These are phyloP conservation scores for Scaptomyza pallida DNA, from an alignment of 1,140 invertebrate species.

Conservation along the genomic window DNA sequence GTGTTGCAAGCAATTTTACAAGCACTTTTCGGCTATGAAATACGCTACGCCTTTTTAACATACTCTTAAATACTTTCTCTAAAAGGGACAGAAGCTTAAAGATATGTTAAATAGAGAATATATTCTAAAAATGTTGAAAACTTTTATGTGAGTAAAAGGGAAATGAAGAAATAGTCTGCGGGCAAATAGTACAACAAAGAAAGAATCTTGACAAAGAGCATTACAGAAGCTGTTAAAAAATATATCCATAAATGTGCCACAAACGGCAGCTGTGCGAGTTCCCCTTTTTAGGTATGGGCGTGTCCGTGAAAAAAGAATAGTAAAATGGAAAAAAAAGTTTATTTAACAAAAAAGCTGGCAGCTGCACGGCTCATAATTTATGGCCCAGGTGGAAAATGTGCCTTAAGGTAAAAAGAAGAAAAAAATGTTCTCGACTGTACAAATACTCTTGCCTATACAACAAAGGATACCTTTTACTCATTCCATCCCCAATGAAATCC, in stretches of 20 bases:
- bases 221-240: conserved; percentile 60
- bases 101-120: conserved; percentile 1
- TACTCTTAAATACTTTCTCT: not conserved
- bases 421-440: not conserved
- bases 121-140: conserved; percentile 33
- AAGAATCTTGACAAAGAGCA: conserved; percentile 35
- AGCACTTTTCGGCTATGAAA: not conserved
- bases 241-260: conserved; percentile 52
- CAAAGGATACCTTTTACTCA: no score
- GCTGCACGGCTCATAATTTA: conserved; percentile 67
- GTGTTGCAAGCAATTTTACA: not conserved
- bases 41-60: not conserved
- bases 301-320: conserved; percentile 27
- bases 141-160: conserved; percentile 28
- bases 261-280: conserved; percentile 40
- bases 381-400: conserved; percentile 45
- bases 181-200: conserved; percentile 6
- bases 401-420: conserved; percentile 33
- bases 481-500: not conserved
- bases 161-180: conserved; percentile 3
- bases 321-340: conserved; percentile 5
- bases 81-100: conserved; percentile 25
- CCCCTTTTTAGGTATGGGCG: conserved; percentile 44
- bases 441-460: not conserved
- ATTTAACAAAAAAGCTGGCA: conserved; percentile 70